Conservation (phyloP, 1,140 invertebrate species). For the Steinernema feltiae region DNA sequence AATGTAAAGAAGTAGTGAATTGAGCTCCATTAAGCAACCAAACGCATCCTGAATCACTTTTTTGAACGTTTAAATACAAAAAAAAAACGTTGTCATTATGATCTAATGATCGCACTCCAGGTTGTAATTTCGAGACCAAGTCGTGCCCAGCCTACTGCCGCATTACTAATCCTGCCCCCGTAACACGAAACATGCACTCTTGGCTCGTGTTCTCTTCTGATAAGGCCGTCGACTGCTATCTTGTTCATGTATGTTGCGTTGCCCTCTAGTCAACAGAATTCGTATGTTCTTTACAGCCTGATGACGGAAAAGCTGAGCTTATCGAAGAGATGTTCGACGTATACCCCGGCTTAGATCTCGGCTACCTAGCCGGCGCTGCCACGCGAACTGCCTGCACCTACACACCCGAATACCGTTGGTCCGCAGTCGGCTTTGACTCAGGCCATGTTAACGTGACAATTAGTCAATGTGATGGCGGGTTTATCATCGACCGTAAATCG, state of each 20-base stretch:
- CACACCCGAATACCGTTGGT: slow-evolving; percentile 26
- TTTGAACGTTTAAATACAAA: no score
- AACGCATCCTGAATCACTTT: no score
- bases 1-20: no score
- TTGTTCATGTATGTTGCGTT: slow-evolving; percentile 21
- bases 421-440: slow-evolving; percentile 44
- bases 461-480: slow-evolving; percentile 16
- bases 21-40: no score
- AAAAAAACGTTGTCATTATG: no score
- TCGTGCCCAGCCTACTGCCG: slow-evolving; percentile 36
- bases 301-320: neutral
- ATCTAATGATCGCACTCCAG: slow-evolving; percentile 36
- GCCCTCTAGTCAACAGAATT: neutral
- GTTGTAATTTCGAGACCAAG: slow-evolving; percentile 33
- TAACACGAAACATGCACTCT: slow-evolving; percentile 22
- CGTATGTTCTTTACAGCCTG: slow-evolving; percentile 18
- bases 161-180: slow-evolving; percentile 34
- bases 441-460: slow-evolving; percentile 40
- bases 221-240: slow-evolving; percentile 19
- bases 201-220: slow-evolving; percentile 42
- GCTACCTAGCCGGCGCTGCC: slow-evolving; percentile 34
- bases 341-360: slow-evolving; percentile 36
- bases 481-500: slow-evolving; percentile 38
- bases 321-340: slow-evolving; percentile 37
- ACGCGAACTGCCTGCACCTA: slow-evolving; percentile 36